These are phyloP conservation scores for Trilocha varians DNA, from an alignment of 2,888 invertebrate species.

Conservation along the genomic window DNA sequence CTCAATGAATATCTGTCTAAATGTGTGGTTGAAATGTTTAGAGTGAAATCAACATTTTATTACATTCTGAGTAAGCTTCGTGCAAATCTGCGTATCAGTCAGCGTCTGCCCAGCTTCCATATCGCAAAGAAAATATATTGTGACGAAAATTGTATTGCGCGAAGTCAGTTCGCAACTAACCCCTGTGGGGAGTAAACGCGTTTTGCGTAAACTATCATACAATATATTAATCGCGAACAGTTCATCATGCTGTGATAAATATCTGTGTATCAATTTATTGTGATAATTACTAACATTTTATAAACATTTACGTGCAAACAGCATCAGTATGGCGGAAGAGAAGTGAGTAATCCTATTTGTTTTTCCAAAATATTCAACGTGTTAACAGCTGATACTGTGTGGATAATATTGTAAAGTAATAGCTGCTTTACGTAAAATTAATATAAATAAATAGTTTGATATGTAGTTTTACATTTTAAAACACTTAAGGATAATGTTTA, in stretches of 20 bases:
- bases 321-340: conserved; percentile 5
- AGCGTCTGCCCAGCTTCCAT: not conserved
- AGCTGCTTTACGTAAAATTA: not conserved
- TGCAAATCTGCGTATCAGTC: not conserved
- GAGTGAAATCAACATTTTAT: too few species aligned
- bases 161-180: conserved; percentile 1
- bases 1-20: too few species aligned
- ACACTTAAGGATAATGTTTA: too few species aligned
- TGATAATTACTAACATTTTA: not conserved
- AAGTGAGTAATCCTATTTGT: conserved; percentile 1
- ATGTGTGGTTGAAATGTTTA: too few species aligned
- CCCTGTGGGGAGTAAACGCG: conserved; percentile 1
- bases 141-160: conserved; percentile 2
- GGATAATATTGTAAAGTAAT: not conserved
- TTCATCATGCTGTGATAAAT: not conserved
- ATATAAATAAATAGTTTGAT: not conserved
- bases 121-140: conserved; percentile 5
- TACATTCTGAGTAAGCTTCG: too few species aligned
- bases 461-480: too few species aligned
- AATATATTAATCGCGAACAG: not conserved
- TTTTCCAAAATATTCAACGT: not conserved
- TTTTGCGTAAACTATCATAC: not conserved
- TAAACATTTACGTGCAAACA: not conserved
- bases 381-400: not conserved
- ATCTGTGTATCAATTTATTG: not conserved